Conservation (phyloP, 2,797 vertebrate genomes). For the Chiloscyllium punctatum region DNA sequence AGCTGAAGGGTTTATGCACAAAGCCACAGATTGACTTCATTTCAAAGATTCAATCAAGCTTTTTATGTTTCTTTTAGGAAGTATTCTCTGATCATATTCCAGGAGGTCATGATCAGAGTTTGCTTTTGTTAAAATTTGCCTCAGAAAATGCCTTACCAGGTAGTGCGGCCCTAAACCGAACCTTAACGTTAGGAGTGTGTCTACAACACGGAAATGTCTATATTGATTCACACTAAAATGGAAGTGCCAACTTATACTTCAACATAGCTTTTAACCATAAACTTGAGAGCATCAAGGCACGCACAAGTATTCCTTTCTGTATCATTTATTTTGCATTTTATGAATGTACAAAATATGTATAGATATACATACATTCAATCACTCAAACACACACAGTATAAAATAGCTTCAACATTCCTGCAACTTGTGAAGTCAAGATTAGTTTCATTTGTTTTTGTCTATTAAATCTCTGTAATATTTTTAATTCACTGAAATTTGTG, state of each 20-base stretch:
- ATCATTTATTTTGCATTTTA: neutral
- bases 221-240: neutral
- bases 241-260: neutral
- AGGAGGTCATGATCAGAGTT: neutral
- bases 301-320: neutral
- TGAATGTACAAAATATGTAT: neutral
- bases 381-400: neutral
- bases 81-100: neutral
- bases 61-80: neutral
- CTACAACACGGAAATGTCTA: neutral
- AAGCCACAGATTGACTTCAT: neutral
- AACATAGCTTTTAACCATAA: neutral
- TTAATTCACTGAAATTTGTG: neutral
- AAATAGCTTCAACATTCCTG: neutral
- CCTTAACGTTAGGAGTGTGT: neutral
- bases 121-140: neutral
- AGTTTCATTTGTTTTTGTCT: neutral
- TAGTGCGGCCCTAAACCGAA: neutral
- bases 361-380: neutral
- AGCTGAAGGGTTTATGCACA: neutral
- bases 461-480: neutral
- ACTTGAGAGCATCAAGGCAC: neutral
- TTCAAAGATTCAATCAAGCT: neutral
- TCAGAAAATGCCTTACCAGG: neutral
- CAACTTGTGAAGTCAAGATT: neutral